Evolutionary conservation across 2,888 invertebrate genomes (phyloP), one percentile per base, ranked within the genome.

Genomic region (Lithodes maja): DNA sequence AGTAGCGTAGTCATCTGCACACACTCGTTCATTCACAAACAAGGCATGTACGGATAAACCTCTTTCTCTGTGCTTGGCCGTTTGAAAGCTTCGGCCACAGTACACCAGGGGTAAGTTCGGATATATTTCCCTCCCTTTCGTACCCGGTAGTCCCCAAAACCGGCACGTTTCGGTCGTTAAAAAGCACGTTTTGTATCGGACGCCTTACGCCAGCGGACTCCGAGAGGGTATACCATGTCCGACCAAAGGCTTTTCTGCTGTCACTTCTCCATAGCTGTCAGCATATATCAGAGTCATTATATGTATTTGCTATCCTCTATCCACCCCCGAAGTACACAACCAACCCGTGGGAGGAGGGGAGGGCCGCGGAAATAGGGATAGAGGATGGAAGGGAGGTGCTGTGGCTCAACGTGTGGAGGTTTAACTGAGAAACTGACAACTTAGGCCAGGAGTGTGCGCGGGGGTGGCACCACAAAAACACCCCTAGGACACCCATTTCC

Each of bases 1-100:
- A 61, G 61, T 61, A 61, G 61, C 61, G 61, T 61, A 61, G 61
- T 61, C 61, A 61, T 61, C 61, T 61, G 61, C 61, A 61, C 61
- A 61, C 61, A 61, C 61, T 12, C 61, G 61, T 61, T 61, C 61
- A 61, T 61, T 61, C 61, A 61, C 61, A 61, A 61, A 61, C 61
- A 61, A 12, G 61, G 61, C 61, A 61, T 5, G 7, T 61, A 61
- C 61, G 61, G 61, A 12, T 12, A 61, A 61, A 61, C 61, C 61
- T 61, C 61, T 61, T 61, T 12, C 5, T 5, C 61, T 33, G 33
- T 33, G 33, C 61, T 61, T 61, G 61, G 61, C 12, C 12, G 5
- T 61, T 61, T 12, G 61, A 12, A 12, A 5, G 12, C 61, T 61
- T 7, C 12, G 61, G 61, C 61, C 12, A 61, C 61, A 61, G 5